Percentiles rank a stretch among this genome's conserved stretches.
Evolutionary conservation across 2,113 vertebrate species (phyloP).

Genomic region (Patagioenas fasciata): DNA sequence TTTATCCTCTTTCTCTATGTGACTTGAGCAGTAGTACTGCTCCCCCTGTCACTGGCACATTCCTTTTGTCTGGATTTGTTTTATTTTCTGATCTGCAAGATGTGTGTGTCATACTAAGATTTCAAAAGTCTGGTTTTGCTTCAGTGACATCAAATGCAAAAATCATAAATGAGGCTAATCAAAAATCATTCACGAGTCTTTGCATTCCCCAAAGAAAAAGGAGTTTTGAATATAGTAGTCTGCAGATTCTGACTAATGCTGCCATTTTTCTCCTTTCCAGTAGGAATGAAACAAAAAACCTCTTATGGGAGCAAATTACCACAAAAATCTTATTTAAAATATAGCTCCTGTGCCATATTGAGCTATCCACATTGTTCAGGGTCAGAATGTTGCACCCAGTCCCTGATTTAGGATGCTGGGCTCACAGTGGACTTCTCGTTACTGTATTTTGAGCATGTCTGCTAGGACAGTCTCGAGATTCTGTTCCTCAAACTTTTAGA

Average conservation of each 20-base stretch:
- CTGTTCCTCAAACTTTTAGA: neutral
- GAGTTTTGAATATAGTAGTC: neutral
- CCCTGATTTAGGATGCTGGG: neutral
- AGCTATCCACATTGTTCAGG: neutral
- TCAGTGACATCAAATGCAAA: constrained; percentile 7
- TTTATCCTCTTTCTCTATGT: neutral
- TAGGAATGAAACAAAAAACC: neutral
- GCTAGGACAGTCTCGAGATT: neutral
- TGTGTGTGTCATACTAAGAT: neutral
- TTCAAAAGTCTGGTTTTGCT: constrained; percentile 6
- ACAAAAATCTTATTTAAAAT: constrained; percentile 23
- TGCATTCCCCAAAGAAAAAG: neutral
- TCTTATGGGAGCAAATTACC: neutral
- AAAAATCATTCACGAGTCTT: constrained; percentile 31
- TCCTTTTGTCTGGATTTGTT: neutral
- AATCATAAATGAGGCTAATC: constrained; percentile 8
- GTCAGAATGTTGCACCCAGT: neutral
- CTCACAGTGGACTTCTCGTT: neutral
- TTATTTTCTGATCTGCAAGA: neutral
- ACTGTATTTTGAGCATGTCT: neutral
- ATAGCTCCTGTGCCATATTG: neutral
- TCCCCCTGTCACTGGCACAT: neutral
- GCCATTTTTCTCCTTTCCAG: neutral
- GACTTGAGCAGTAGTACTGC: neutral
- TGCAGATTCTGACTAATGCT: constrained; percentile 21